Evolutionary conservation across 2,797 vertebrate species (phyloP).

Genomic region (Bradypus variegatus): DNA sequence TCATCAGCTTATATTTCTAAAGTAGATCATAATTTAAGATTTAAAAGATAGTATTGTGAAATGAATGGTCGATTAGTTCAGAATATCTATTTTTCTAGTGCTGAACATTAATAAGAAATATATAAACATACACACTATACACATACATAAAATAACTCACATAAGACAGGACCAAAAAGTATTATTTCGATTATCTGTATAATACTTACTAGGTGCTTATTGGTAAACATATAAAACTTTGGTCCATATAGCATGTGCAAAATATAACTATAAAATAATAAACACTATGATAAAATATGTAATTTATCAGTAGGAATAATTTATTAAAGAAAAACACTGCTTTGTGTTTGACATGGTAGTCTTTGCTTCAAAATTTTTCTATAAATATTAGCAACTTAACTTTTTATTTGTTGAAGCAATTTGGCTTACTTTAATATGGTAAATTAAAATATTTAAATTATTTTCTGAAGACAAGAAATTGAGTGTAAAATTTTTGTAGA

Average conservation of each 20-base stretch:
- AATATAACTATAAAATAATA: conserved; percentile 40
- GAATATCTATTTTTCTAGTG: conserved; percentile 23
- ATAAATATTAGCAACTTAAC: conserved; percentile 31
- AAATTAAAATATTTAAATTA: conserved; percentile 42
- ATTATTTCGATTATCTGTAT: conserved; percentile 27
- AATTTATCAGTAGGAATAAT: conserved; percentile 27
- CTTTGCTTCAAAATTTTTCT: conserved; percentile 31
- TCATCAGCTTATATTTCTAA: conserved; percentile 20
- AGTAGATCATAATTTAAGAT: conserved; percentile 23
- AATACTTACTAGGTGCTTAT: conserved; percentile 4
- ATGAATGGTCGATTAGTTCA: conserved; percentile 27
- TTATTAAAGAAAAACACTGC: conserved; percentile 35
- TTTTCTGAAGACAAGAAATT: conserved; percentile 35
- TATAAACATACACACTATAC: conserved; percentile 10
- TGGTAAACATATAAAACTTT: conserved; percentile 34
- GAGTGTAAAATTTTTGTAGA: conserved; percentile 29
- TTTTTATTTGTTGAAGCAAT: conserved; percentile 42
- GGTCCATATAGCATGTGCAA: neutral
- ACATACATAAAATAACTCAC: neutral
- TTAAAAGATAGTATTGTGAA: conserved; percentile 41
- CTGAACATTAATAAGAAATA: conserved; percentile 42
- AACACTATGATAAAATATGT: conserved; percentile 7
- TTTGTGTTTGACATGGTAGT: conserved; percentile 20
- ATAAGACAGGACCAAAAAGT: neutral
- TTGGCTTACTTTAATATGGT: conserved; percentile 14